A percentile compares a stretch with the other conserved stretches of the same genome.
These are phyloP conservation scores for Argyra leucocephala DNA, from an alignment of 2,888 invertebrate genomes.

Conservation along the genomic window DNA sequence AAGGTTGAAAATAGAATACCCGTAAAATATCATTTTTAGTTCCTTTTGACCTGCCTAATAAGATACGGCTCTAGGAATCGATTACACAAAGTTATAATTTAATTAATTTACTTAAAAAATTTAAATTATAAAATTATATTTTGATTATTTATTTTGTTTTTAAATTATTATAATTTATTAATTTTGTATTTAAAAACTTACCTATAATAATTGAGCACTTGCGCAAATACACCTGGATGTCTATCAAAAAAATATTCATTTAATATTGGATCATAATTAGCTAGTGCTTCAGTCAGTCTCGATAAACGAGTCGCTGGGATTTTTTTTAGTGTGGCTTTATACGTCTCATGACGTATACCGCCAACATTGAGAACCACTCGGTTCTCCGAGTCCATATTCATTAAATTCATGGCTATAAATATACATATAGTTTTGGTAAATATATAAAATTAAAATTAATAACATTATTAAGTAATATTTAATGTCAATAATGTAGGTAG, in stretches of 20 bases:
- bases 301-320: conserved; percentile 93
- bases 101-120: too few species aligned
- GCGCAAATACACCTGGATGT: conserved; percentile 93
- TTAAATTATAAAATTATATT: too few species aligned
- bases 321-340: conserved; percentile 92
- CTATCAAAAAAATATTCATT: conserved; percentile 99
- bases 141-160: too few species aligned
- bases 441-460: conserved; percentile 13
- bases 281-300: conserved; percentile 88
- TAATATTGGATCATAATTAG: conserved; percentile 97
- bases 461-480: background rate
- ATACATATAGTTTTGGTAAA: background rate
- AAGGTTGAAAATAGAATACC: too few species aligned
- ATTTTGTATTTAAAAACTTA: too few species aligned
- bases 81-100: too few species aligned
- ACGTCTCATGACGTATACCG: conserved; percentile 94
- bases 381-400: conserved; percentile 95
- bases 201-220: conserved; percentile 95
- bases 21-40: too few species aligned
- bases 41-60: too few species aligned
- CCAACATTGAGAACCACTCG: conserved; percentile 98
- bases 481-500: too few species aligned
- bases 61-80: too few species aligned
- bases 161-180: too few species aligned
- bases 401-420: conserved; percentile 69